These are phyloP conservation scores for Asobara japonica DNA, from an alignment of 1,140 invertebrate species.

Conservation along the genomic window DNA sequence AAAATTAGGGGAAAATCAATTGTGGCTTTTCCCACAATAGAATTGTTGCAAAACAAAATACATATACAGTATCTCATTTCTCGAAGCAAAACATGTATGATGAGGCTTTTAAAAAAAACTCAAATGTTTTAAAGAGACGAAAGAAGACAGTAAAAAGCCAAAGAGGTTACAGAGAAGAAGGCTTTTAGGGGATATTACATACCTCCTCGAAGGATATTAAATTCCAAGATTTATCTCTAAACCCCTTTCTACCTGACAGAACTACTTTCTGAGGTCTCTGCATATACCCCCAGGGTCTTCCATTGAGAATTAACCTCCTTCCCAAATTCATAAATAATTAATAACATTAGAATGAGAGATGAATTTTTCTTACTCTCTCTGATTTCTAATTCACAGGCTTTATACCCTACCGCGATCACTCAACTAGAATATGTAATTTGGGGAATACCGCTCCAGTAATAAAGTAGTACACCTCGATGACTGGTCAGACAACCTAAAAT, in stretches of 20 bases:
- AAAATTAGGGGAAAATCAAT: no score
- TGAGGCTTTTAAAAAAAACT: slow-evolving; percentile 13
- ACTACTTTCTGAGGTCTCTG: slow-evolving; percentile 29
- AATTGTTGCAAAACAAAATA: not conserved
- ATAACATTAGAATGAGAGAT: not conserved
- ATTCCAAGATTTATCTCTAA: slow-evolving; percentile 60
- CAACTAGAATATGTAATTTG: no score
- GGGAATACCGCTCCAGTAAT: no score
- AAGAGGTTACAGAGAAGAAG: slow-evolving; percentile 37
- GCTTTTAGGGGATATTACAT: slow-evolving; percentile 59
- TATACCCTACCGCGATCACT: no score
- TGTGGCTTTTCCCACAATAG: no score
- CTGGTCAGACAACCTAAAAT: no score
- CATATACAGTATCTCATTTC: not conserved
- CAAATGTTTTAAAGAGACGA: slow-evolving; percentile 21
- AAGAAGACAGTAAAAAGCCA: slow-evolving; percentile 22
- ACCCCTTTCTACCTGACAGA: slow-evolving; percentile 28
- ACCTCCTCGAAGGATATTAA: slow-evolving; percentile 60
- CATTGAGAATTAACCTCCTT: slow-evolving; percentile 11
- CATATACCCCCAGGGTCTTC: not conserved
- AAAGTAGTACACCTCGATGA: no score
- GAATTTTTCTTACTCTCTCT: not conserved
- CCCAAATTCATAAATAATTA: slow-evolving; percentile 1
- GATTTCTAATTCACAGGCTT: not conserved
- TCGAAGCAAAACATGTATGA: not conserved